Conservation (phyloP, 1,140 invertebrate species). For the Anastatus disparis region DNA sequence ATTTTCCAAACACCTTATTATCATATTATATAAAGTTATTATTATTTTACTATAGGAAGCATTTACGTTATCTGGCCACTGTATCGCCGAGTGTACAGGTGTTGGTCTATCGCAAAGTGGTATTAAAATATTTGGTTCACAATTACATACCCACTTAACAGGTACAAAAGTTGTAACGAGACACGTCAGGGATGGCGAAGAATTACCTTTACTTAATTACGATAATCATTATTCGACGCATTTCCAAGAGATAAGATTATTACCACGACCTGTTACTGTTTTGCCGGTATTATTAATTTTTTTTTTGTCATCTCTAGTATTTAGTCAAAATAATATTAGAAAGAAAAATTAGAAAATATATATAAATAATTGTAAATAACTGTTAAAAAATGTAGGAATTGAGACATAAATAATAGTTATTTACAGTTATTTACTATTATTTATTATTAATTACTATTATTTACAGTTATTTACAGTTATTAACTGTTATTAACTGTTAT, state of each 20-base stretch:
- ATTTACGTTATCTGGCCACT: constrained; percentile 90
- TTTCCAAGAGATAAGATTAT: constrained; percentile 95
- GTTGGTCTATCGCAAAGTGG: constrained; percentile 84
- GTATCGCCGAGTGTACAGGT: constrained; percentile 91
- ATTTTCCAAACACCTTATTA: no score
- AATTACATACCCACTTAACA: constrained; percentile 96
- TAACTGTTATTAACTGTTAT: no score
- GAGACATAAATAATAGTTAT: no score
- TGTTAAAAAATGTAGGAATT: no score
- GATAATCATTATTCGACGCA: constrained; percentile 98
- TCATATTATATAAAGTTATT: neutral
- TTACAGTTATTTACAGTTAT: no score
- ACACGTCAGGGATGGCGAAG: constrained; percentile 82
- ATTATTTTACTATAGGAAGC: constrained; percentile 57
- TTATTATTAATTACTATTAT: no score
- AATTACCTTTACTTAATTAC: constrained; percentile 85
- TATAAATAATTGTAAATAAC: no score
- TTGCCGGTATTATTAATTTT: constrained; percentile 75
- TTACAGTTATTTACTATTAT: no score
- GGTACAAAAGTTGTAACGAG: constrained; percentile 86
- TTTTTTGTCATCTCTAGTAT: no score
- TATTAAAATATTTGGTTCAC: constrained; percentile 94
- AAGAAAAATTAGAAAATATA: no score
- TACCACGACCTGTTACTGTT: constrained; percentile 83
- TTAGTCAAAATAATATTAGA: no score